Evolutionary conservation across 2,888 invertebrate species (phyloP).

Genomic region (Callyntrura guangdongensis): DNA sequence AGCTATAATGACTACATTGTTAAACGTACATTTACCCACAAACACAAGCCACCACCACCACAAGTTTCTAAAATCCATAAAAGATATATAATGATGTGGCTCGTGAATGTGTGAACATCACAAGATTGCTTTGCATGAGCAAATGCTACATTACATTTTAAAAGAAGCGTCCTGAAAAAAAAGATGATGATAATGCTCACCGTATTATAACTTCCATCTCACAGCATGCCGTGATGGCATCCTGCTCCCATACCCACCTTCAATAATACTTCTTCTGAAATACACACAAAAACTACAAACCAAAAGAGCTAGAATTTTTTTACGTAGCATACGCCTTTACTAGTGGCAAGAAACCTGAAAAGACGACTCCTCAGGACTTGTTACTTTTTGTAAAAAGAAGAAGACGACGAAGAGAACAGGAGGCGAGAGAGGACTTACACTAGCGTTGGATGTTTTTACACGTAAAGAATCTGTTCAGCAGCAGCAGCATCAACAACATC

Average conservation of each 20-base stretch:
- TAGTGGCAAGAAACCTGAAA: constrained; percentile 6
- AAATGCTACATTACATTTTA: constrained; percentile 21
- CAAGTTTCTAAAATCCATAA: constrained; percentile 58
- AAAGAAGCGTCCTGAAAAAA: constrained; percentile 30
- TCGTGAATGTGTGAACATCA: constrained; percentile 76
- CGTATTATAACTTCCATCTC: background rate
- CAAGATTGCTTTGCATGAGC: constrained; percentile 47
- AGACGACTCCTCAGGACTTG: constrained; percentile 7
- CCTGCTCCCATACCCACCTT: constrained; percentile 20
- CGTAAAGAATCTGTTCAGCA: background rate
- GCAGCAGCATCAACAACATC: constrained; percentile 1
- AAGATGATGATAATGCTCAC: constrained; percentile 9
- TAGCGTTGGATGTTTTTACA: no score
- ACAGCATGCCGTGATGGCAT: background rate
- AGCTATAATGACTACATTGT: constrained; percentile 54
- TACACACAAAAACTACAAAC: background rate
- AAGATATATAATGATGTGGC: constrained; percentile 66
- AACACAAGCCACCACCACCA: background rate
- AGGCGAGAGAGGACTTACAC: background rate
- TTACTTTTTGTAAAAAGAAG: background rate
- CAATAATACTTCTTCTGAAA: no score
- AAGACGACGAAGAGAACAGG: background rate
- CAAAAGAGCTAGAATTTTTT: background rate
- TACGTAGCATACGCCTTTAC: background rate
- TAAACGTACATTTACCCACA: constrained; percentile 55